Base-by-base conservation (phyloP, 35 echinoderm and acorn worm species). In the Apostichopus californicus region DNA sequence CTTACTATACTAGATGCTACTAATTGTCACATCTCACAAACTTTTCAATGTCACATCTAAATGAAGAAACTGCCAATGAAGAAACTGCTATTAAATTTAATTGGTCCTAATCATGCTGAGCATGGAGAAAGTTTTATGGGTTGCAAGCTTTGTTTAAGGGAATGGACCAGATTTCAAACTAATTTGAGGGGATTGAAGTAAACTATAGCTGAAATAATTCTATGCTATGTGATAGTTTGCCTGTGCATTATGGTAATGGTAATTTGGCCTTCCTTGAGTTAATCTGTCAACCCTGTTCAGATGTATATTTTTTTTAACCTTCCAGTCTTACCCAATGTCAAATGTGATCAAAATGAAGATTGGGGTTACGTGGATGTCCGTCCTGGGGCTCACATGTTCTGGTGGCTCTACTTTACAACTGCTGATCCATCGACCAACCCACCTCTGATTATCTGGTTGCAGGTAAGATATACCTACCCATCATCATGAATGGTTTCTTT, bases 401-500 rank as follows among this genome's bases (percentile, higher is more conserved):
- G 97, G 97, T 99, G 97, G 97, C 92, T 99, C 20, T 96, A 96
- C 88, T 92, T 77, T 11, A 91, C 92, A 17, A 96, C 91, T 24
- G 77, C 89, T 8, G 79, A 98, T 73, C 91, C 93, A 6, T 92
- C 73, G 57, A 89, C 77, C 15, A 73, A 81, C 57, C 81, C 95
- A 52, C 97, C 97, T n/a, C 24, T 99, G n/a, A 93, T 99, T 8
- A 90, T 99, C 13, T 99, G 97, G 97, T 91, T 99, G 58, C 95
- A 99, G 97, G 97, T 99, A 98, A 11, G 12, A 46, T 46, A 3
- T 46, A 66, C 34, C 34, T 46, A 46, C 34, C 58, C 12, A 8
- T 61, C 6, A 11, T 61, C 58, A 61, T 61, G 58, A 61, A 1
- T 46, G 3, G 34, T 46, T 46, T 2, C 2, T 46, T 46, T 46